phyloP scores from a whole-genome alignment of 2,113 vertebrate species.

The Vimba vimba region DNA sequence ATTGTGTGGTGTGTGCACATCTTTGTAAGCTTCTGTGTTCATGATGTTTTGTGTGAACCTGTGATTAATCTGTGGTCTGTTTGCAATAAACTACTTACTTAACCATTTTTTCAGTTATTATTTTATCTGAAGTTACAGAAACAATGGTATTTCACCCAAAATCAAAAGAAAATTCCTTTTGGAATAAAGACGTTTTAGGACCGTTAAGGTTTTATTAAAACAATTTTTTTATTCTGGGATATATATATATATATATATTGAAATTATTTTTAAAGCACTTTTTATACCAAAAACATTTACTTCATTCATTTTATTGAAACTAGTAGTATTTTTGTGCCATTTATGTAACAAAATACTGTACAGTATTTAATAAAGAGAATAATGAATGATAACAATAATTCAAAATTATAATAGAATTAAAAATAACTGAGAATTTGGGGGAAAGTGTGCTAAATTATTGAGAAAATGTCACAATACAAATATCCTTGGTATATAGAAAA shows the following conservation, averaged over 20 bases:
- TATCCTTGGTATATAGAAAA: neutral
- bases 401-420: neutral
- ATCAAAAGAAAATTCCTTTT: neutral
- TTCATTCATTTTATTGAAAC: neutral
- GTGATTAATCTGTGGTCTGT: conserved; percentile 22
- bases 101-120: neutral
- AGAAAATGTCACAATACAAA: neutral
- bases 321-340: no score
- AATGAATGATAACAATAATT: neutral
- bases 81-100: conserved; percentile 45
- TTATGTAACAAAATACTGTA: neutral
- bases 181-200: neutral
- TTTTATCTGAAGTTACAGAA: neutral
- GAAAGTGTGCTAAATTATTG: neutral
- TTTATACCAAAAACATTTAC: neutral
- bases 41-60: neutral
- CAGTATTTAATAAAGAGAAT: neutral
- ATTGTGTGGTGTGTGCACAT: neutral
- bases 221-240: neutral
- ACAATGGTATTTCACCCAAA: neutral
- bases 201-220: neutral
- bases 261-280: neutral
- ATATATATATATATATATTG: neutral
- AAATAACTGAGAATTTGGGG: neutral
- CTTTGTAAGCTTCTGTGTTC: conserved; percentile 11